Conservation (phyloP, 2,113 vertebrate species). For the Lagopus leucura region DNA sequence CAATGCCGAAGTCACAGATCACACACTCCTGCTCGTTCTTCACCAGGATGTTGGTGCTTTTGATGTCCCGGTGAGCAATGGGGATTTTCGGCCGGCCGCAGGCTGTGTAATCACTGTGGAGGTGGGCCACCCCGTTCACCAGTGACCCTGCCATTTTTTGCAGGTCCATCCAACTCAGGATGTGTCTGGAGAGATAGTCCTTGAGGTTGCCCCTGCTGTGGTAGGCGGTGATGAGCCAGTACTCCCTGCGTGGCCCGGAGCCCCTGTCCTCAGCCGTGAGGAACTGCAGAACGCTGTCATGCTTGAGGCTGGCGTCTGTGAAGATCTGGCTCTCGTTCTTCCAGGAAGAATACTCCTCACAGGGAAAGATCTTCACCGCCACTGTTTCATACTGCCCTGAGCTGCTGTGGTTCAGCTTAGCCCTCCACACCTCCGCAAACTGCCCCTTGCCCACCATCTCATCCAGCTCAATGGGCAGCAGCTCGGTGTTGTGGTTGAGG, state of each 20-base stretch:
- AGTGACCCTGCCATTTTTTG: conserved; percentile 83
- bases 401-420: conserved; percentile 77
- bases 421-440: conserved; percentile 89
- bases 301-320: conserved; percentile 82
- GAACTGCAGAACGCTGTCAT: conserved; percentile 87
- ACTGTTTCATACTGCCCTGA: conserved; percentile 81
- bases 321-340: conserved; percentile 87
- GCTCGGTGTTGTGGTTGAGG: conserved; percentile 71
- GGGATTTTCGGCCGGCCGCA: conserved; percentile 83
- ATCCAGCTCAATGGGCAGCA: conserved; percentile 87
- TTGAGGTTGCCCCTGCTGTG: conserved; percentile 89
- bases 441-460: conserved; percentile 88
- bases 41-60: conserved; percentile 90
- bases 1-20: conserved; percentile 91
- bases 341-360: conserved; percentile 87
- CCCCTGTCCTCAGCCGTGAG: conserved; percentile 83
- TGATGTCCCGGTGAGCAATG: conserved; percentile 89
- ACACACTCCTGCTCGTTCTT: conserved; percentile 83
- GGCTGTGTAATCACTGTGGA: conserved; percentile 86
- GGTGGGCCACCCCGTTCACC: conserved; percentile 85
- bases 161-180: conserved; percentile 86
- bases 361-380: conserved; percentile 90
- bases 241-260: conserved; percentile 76
- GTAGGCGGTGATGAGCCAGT: conserved; percentile 92
- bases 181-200: conserved; percentile 83